Base-by-base conservation (phyloP, 92 coral and sea anemone genomes). In the Micromussa lordhowensis region DNA sequence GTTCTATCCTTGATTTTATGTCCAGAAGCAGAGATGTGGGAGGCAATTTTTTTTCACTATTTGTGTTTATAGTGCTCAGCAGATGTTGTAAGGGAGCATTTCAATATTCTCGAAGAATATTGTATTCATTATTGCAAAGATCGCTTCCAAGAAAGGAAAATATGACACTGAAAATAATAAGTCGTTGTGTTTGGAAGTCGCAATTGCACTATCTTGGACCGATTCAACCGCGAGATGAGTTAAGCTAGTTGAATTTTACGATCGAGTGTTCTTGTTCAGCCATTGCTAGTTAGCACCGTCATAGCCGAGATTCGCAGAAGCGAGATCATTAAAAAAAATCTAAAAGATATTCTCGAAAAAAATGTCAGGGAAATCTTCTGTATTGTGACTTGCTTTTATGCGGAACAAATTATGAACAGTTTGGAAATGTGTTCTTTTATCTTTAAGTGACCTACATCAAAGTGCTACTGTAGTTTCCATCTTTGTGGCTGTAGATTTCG, bases 81-180 rank as follows among this genome's bases (percentile, higher is more conserved):
- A 54, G 81, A 77, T 77, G 88, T 77, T 77, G 28, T 19, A 49
- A 68, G 61, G 68, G 58, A 49, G 63, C 19, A 77, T 78, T 86
- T 77, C 82, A 63, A 66, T 86, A 49, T 86, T 49, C 53, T 44
- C 40, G 19, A 29, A 22, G 68, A 86, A 86, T 86, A 86, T 86
- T 86, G 89, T 78, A 78, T 86, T 86, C 89, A 66, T 73, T 70
- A 72, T 57, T 54, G 51, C 49, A 36, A 14, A 68, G 53, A 10
- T 53, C 77, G 64, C 83, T 24, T 44, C 77, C 64, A 86, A 66
- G 68, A 29, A 77, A 63, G 38, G 51, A 28, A 51, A 48, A 51
- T 77, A 44, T 18, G 58, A 15, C 34, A 51, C 81, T 1, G 28
- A 51, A 30, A 17, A 24, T 15, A n/a, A 61, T 44, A 14, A n/a